Conservation (phyloP, 2,888 invertebrate species). For the Julus scandinavius region DNA sequence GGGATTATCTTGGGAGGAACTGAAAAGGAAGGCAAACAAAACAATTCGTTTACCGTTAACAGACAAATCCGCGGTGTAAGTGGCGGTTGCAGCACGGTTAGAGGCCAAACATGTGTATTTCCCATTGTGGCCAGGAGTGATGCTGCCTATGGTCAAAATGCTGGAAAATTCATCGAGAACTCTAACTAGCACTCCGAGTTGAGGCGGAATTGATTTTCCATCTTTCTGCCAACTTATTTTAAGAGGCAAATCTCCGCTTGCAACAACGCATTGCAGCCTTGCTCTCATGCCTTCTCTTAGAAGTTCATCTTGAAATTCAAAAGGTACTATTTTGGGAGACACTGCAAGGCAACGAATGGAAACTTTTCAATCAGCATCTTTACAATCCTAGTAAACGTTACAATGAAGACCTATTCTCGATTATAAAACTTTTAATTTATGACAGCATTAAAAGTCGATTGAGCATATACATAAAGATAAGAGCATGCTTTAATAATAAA, state of each 20-base stretch:
- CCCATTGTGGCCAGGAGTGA: conserved; percentile 47
- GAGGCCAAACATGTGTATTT: conserved; percentile 50
- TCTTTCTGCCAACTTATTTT: conserved; percentile 85
- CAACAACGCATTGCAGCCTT: conserved; percentile 83
- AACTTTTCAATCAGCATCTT: neutral
- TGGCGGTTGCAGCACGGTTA: conserved; percentile 42
- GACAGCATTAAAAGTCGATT: neutral
- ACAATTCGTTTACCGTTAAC: conserved; percentile 53
- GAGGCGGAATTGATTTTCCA: conserved; percentile 71
- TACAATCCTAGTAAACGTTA: too few species aligned
- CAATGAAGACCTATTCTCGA: too few species aligned
- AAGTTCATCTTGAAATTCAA: conserved; percentile 51
- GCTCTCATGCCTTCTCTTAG: conserved; percentile 84
- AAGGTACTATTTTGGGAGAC: conserved; percentile 44
- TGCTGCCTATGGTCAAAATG: conserved; percentile 51
- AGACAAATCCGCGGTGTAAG: conserved; percentile 48
- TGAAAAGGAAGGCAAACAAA: conserved; percentile 63
- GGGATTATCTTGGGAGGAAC: conserved; percentile 78
- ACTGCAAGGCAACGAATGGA: conserved; percentile 41
- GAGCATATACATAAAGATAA: neutral
- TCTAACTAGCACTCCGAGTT: conserved; percentile 44
- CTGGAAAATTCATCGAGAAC: conserved; percentile 49
- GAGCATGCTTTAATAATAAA: neutral
- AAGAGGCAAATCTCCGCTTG: conserved; percentile 82
- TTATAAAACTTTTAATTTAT: neutral